Evolutionary conservation across 2,113 vertebrate genomes (phyloP).

Genomic region (Tupaia tana): DNA sequence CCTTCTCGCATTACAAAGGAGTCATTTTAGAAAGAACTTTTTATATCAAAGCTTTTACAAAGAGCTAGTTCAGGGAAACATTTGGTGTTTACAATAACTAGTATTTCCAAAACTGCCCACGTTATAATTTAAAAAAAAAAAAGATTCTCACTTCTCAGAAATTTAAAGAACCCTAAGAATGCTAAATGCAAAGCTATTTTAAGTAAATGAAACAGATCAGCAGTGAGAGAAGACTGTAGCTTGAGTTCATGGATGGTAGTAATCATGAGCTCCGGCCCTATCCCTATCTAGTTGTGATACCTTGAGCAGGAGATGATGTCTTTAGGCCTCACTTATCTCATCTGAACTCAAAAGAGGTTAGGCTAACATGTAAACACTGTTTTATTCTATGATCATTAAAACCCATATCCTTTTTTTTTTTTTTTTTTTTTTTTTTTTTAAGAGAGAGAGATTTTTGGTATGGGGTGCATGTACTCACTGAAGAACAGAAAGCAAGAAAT

Average conservation of each 20-base stretch:
- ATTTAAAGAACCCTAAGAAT: neutral
- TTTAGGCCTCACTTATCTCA: neutral
- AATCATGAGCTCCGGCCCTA: neutral
- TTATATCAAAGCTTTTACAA: constrained; percentile 61
- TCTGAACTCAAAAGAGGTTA: neutral
- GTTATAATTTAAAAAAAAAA: constrained; percentile 39
- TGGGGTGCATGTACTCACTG: too few relatives aligned
- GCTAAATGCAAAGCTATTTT: constrained; percentile 44
- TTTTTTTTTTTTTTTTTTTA: too few relatives aligned
- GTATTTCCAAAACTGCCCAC: constrained; percentile 56
- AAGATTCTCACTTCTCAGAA: constrained; percentile 2
- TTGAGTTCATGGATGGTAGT: neutral
- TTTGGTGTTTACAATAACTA: constrained; percentile 64
- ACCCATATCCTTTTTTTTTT: too few relatives aligned
- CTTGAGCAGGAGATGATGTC: neutral
- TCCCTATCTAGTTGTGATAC: neutral
- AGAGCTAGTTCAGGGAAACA: constrained; percentile 51
- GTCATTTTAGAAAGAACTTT: constrained; percentile 58
- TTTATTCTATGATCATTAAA: too few relatives aligned
- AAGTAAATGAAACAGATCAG: neutral
- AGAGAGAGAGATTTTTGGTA: too few relatives aligned
- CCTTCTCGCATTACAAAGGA: constrained; percentile 51
- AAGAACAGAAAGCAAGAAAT: too few relatives aligned
- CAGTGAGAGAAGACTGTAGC: neutral
- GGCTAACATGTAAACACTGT: neutral